Percentiles rank a stretch among this genome's conserved stretches.
phyloP scores from a whole-genome alignment of 2,888 invertebrate genomes.

The Ophion costatus region DNA sequence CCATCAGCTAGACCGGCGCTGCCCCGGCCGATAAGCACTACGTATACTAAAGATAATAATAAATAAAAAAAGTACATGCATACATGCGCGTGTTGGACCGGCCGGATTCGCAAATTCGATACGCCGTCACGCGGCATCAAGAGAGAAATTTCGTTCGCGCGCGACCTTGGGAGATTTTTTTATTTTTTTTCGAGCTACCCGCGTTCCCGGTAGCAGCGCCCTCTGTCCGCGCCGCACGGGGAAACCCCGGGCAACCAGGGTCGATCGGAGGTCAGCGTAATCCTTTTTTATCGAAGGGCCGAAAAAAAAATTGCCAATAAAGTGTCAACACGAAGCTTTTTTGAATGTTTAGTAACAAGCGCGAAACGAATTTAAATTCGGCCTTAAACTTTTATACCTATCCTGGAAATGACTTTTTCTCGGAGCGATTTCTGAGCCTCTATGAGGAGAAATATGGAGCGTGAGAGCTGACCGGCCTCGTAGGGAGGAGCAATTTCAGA shows the following conservation, averaged over 20 bases:
- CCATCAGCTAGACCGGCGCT: constrained; percentile 79
- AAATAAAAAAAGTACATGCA: constrained; percentile 47
- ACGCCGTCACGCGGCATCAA: constrained; percentile 32
- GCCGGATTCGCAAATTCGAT: constrained; percentile 62
- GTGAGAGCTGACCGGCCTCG: too few species aligned
- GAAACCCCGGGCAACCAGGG: not conserved
- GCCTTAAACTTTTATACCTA: too few species aligned
- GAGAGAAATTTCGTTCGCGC: constrained; percentile 57
- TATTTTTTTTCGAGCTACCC: constrained; percentile 46
- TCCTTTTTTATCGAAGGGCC: not conserved
- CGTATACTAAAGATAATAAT: constrained; percentile 66
- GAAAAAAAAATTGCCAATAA: not conserved
- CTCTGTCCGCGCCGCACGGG: not conserved
- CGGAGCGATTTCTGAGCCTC: too few species aligned
- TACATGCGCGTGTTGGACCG: constrained; percentile 29
- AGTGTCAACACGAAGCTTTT: not conserved
- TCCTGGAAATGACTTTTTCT: too few species aligned
- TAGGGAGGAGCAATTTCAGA: too few species aligned
- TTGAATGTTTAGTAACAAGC: not conserved
- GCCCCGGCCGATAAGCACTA: constrained; percentile 65
- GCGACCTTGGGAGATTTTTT: constrained; percentile 62
- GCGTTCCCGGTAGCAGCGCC: constrained; percentile 19
- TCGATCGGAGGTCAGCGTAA: not conserved
- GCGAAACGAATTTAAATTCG: not conserved
- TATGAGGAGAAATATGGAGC: too few species aligned